Evolutionary conservation across 2,113 vertebrate species (phyloP).

Genomic region (Leiothrix lutea): DNA sequence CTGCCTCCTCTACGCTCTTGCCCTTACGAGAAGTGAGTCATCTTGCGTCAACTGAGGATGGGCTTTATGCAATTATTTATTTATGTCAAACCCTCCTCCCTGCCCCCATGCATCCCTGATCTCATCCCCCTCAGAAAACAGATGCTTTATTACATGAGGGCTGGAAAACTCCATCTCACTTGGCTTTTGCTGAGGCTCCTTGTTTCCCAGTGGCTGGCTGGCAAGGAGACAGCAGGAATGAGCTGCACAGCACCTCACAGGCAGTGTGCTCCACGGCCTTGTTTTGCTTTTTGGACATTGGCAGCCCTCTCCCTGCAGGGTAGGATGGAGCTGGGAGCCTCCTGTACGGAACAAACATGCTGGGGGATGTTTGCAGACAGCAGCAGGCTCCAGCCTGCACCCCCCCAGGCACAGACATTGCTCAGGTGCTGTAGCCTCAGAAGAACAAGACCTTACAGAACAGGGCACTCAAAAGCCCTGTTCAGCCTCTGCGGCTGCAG

Average conservation of each 20-base stretch:
- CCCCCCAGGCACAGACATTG: not conserved
- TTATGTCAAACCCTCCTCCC: slow-evolving; percentile 21
- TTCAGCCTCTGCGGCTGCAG: not conserved
- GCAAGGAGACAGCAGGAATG: fast-evolving
- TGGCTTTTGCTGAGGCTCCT: not conserved
- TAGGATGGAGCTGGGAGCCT: not conserved
- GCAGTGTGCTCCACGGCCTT: fast-evolving
- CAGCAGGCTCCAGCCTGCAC: not conserved
- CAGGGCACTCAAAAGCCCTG: not conserved
- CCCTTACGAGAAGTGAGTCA: slow-evolving; percentile 1
- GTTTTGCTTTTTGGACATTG: not conserved
- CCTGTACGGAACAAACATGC: not conserved
- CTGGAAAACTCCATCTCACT: not conserved
- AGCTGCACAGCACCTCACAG: not conserved
- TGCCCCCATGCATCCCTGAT: not conserved
- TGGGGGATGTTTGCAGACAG: not conserved
- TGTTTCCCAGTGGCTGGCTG: not conserved
- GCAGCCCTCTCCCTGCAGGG: not conserved
- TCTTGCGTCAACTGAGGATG: not conserved
- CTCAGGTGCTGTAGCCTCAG: fast-evolving
- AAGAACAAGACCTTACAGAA: not conserved
- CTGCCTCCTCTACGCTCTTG: not conserved
- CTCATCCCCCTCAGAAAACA: slow-evolving; percentile 14
- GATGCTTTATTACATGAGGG: not conserved
- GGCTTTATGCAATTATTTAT: slow-evolving; percentile 33